A percentile compares a stretch with the other conserved stretches of the same genome.
phyloP scores from a whole-genome alignment of 35 echinoderm and acorn worm species.

The Apostichopus californicus region DNA sequence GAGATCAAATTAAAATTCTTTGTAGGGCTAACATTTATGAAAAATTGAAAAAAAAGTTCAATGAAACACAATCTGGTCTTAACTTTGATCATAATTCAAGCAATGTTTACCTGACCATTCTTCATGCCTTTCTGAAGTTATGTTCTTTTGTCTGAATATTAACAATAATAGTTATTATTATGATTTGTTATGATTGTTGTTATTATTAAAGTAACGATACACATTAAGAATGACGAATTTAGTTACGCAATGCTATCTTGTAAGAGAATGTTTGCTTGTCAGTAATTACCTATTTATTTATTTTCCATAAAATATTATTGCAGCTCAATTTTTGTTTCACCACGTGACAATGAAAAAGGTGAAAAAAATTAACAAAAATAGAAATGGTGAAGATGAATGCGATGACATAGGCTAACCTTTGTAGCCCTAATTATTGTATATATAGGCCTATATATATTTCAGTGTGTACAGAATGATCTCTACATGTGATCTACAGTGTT shows the following conservation, averaged over 20 bases:
- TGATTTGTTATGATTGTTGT: neutral
- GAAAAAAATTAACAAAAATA: neutral
- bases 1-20: too few species aligned
- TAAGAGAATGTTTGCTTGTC: neutral
- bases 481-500: neutral
- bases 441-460: neutral
- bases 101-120: too few species aligned
- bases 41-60: too few species aligned
- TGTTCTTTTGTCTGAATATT: neutral
- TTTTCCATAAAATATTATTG: neutral
- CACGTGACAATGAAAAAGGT: neutral
- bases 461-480: neutral
- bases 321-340: neutral
- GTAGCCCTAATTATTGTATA: constrained; percentile 13
- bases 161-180: neutral
- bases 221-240: neutral
- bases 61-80: too few species aligned
- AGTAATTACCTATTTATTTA: neutral
- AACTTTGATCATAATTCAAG: too few species aligned
- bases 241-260: neutral
- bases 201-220: neutral
- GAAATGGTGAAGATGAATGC: neutral
- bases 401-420: neutral
- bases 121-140: too few species aligned
- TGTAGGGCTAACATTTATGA: too few species aligned